phyloP scores from a whole-genome alignment of 2,797 vertebrate genomes.

The Sebastes kiyomatsui region DNA sequence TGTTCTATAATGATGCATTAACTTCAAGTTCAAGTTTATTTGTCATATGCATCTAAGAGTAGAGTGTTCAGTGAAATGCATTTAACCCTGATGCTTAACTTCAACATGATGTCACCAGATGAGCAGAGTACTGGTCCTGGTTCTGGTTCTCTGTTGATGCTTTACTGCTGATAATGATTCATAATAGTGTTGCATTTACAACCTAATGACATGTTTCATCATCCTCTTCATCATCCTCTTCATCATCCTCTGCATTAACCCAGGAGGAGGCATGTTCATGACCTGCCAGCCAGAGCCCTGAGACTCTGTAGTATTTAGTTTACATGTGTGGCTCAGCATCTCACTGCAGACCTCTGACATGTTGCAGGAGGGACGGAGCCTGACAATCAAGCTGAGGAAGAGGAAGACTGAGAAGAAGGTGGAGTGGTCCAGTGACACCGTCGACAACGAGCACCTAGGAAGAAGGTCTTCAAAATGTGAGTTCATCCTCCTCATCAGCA shows the following conservation, averaged over 20 bases:
- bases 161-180: too few relatives aligned
- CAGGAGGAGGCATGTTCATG: not conserved
- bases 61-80: too few relatives aligned
- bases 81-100: too few relatives aligned
- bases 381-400: constrained; percentile 94
- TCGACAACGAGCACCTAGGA: constrained; percentile 94
- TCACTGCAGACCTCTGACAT: not conserved
- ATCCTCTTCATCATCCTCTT: not conserved
- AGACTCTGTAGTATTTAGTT: not conserved
- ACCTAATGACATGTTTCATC: not conserved
- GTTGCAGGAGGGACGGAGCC: constrained; percentile 89
- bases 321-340: not conserved
- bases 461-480: constrained; percentile 95
- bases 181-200: not conserved
- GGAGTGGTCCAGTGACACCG: constrained; percentile 95
- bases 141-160: too few relatives aligned
- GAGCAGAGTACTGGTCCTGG: too few relatives aligned
- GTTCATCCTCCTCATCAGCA: constrained; percentile 42
- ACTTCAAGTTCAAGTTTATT: too few relatives aligned
- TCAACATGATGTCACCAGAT: too few relatives aligned
- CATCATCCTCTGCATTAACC: not conserved
- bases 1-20: too few relatives aligned
- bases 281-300: too few relatives aligned
- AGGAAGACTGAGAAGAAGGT: constrained; percentile 95
- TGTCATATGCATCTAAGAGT: accelerated